Evolutionary conservation across 2,888 invertebrate genomes (phyloP), one percentile per base, ranked within the genome.

Genomic region (Quadriops clusia): DNA sequence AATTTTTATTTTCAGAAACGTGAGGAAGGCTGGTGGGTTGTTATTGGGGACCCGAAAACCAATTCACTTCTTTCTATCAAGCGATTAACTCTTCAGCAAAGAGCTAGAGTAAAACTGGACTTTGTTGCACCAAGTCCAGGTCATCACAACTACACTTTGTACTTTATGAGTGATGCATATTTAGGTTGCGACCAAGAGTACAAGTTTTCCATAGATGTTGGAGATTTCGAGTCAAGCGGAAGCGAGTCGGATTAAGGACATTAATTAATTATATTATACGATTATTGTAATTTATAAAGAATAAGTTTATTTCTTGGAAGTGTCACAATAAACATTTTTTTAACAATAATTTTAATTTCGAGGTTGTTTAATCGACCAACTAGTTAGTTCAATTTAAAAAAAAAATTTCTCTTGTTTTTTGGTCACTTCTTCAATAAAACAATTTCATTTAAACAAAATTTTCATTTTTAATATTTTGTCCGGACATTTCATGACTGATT

Each of bases 171-270:
- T 49, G 98, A 99, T 61, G 86, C 95, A 0, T 99, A 98, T 61
- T 75, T 98, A 53, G 98, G 98, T 5, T 98, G 97, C 52, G 98
- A 99, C 69, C 98, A 99, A 63, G 98, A 99, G 64, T 98, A 98
- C 65, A 84, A 86, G 62, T 90, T 98, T 60, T 72, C 71, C 0
- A 80, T 89, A 8, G 79, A 80, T 42, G 85, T 91, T 4, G 78
- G 74, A 1, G 85, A 82, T 49, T 77, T 74, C 46, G 74, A 76
- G 41, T 75, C 76, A 3, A 75, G 73, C 33, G 74, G 64, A 22
- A 68, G 67, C 46, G 61, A 60, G 43, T 74, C 74, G 5, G 74
- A 76, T 46, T 75, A 63, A 32, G 20, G 10, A n/a, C n/a, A n/a
- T n/a, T n/a, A n/a, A n/a, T n/a, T n/a, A n/a, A 20, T 26, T 11